Conservation (phyloP, 2,797 vertebrate genomes). For the Sebastes itinus region DNA sequence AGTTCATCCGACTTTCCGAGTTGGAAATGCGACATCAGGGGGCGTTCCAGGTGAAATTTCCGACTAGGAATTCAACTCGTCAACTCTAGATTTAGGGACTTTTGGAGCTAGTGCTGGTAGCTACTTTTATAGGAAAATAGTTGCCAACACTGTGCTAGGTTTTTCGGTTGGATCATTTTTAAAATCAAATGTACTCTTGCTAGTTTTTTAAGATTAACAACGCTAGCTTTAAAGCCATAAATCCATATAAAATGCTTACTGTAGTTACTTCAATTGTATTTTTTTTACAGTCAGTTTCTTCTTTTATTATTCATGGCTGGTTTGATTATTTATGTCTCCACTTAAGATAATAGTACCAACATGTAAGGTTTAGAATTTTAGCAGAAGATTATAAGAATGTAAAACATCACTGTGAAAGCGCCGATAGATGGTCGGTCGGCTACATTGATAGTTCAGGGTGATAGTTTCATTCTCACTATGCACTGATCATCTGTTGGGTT, state of each 20-base stretch:
- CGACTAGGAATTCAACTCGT: too few species aligned
- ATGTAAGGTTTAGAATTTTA: neutral
- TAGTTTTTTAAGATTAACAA: neutral
- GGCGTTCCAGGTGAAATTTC: too few species aligned
- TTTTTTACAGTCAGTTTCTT: neutral
- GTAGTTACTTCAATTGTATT: neutral
- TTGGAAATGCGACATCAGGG: too few species aligned
- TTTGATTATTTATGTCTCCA: conserved; percentile 13
- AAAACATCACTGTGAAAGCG: neutral
- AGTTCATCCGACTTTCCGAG: too few species aligned
- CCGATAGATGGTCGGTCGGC: neutral
- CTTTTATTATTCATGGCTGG: neutral
- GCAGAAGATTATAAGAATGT: neutral
- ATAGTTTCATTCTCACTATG: conserved; percentile 27
- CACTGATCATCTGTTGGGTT: conserved; percentile 41
- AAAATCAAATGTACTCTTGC: neutral
- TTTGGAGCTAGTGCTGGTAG: neutral
- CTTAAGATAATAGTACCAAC: neutral
- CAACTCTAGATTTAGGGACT: neutral
- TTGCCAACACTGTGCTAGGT: too few species aligned
- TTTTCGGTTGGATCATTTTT: neutral
- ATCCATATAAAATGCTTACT: neutral
- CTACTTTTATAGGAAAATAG: too few species aligned
- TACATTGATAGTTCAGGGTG: conserved; percentile 29
- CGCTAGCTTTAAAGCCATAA: neutral